Evolutionary conservation across 2,888 invertebrate genomes (phyloP).

Genomic region (Euclidia mi): DNA sequence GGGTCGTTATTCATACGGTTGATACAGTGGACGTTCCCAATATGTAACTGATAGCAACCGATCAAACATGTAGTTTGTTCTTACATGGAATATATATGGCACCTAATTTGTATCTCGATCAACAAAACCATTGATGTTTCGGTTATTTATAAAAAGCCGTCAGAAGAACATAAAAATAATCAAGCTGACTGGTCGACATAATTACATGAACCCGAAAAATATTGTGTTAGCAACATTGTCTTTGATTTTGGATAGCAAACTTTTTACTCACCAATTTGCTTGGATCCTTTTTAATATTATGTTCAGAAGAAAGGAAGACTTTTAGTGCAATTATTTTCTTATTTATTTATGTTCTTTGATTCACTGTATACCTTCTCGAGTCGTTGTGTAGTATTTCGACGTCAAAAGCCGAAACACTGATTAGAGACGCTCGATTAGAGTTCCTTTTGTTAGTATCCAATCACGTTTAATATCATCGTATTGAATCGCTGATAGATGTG

Average conservation of each 20-base stretch:
- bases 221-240: constrained; percentile 7
- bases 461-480: constrained; percentile 34
- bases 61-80: neutral
- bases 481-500: constrained; percentile 20
- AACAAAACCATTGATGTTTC: neutral
- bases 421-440: constrained; percentile 46
- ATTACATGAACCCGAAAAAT: constrained; percentile 14
- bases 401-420: constrained; percentile 45
- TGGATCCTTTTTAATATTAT: constrained; percentile 16
- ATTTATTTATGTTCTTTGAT: constrained; percentile 15
- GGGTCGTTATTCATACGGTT: neutral
- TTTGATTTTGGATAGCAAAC: constrained; percentile 12
- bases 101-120: too few relatives aligned
- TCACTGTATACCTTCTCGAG: constrained; percentile 20
- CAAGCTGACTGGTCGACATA: constrained; percentile 22
- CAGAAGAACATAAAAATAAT: constrained; percentile 21
- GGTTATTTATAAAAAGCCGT: constrained; percentile 9
- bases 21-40: neutral
- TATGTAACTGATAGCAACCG: neutral
- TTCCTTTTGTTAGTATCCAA: constrained; percentile 47
- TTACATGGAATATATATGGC: neutral
- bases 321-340: constrained; percentile 24
- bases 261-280: constrained; percentile 13
- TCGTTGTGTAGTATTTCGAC: constrained; percentile 26
- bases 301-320: constrained; percentile 28